Conservation (phyloP, 1,140 invertebrate species). For the Pomacea maculata region DNA sequence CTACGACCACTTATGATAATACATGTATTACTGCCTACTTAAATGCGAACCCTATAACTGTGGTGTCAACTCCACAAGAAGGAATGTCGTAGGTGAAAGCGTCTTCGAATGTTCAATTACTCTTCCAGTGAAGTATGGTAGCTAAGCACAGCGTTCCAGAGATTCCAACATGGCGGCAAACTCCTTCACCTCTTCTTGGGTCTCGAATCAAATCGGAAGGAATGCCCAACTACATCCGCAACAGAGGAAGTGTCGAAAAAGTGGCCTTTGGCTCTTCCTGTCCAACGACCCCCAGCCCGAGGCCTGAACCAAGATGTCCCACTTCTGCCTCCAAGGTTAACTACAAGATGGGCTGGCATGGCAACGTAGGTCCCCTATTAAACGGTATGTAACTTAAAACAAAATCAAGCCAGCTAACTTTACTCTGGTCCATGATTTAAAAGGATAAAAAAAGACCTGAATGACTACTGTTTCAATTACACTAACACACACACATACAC, state of each 20-base stretch:
- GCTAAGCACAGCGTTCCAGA: constrained; percentile 25
- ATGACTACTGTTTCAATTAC: neutral
- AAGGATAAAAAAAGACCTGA: neutral
- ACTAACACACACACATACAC: neutral
- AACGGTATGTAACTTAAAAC: constrained; percentile 31
- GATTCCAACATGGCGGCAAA: constrained; percentile 32
- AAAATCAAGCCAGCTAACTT: neutral
- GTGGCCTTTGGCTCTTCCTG: constrained; percentile 33
- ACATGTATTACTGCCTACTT: no score
- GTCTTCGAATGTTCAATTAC: no score
- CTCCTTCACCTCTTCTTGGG: constrained; percentile 32
- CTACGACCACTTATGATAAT: no score
- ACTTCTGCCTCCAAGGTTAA: constrained; percentile 39
- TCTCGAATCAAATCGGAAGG: constrained; percentile 49
- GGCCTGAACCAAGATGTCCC: constrained; percentile 47
- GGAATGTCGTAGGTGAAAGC: no score
- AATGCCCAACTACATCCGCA: constrained; percentile 35
- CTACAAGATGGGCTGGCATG: constrained; percentile 41
- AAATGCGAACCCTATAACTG: no score
- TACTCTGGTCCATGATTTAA: neutral
- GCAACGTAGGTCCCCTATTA: constrained; percentile 43
- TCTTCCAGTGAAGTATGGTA: neutral
- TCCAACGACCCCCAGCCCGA: constrained; percentile 25
- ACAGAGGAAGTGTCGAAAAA: constrained; percentile 41
- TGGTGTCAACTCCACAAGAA: no score